These are phyloP conservation scores for Darwinula stevensoni DNA, from an alignment of 2,888 invertebrate genomes.

Conservation along the genomic window DNA sequence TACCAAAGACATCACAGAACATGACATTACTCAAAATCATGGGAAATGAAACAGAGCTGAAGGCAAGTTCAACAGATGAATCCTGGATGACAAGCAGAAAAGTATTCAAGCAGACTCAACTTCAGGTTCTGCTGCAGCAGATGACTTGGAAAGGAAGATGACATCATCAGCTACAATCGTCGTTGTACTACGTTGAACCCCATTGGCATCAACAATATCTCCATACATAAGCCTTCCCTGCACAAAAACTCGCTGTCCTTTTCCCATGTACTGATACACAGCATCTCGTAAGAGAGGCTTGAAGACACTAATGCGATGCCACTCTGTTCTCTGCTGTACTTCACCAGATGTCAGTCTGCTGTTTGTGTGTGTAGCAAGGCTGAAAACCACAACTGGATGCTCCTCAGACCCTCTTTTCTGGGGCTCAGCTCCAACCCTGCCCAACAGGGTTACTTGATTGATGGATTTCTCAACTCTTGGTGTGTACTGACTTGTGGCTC, in stretches of 20 bases:
- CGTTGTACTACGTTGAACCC: constrained; percentile 34
- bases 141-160: constrained; percentile 26
- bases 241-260: constrained; percentile 55
- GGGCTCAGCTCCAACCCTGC: constrained; percentile 63
- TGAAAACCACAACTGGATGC: constrained; percentile 63
- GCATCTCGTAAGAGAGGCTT: constrained; percentile 48
- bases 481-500: too few species aligned
- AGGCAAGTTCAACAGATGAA: too few species aligned
- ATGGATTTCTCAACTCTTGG: too few species aligned
- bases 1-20: too few species aligned
- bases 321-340: constrained; percentile 54
- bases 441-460: constrained; percentile 55
- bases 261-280: constrained; percentile 44
- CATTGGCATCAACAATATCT: constrained; percentile 46
- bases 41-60: too few species aligned
- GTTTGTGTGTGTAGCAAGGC: constrained; percentile 60
- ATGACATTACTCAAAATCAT: too few species aligned
- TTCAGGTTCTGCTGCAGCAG: too few species aligned
- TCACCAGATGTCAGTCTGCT: constrained; percentile 19
- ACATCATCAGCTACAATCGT: constrained; percentile 62
- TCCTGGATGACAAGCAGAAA: too few species aligned
- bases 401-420: constrained; percentile 47
- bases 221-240: constrained; percentile 56
- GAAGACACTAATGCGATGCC: constrained; percentile 68
- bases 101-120: too few species aligned